Evolutionary conservation across 2,797 vertebrate species (phyloP).

Genomic region (Darevskia mixta): DNA sequence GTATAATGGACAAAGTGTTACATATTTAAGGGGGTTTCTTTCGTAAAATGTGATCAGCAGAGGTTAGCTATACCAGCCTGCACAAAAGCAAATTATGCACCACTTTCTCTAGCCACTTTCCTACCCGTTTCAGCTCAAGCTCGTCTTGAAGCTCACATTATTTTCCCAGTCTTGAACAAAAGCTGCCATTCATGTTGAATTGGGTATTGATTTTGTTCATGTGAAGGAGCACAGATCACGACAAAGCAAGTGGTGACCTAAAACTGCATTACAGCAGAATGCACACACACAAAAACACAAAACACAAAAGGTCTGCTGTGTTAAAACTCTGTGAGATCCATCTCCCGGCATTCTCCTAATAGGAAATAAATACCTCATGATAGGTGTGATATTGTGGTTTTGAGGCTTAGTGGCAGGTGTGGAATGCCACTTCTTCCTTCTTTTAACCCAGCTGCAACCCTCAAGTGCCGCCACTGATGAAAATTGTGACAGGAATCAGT

Average conservation of each 20-base stretch:
- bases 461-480: slow-evolving; percentile 17
- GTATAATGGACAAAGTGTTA: neutral
- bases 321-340: neutral
- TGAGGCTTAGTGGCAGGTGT: slow-evolving; percentile 4
- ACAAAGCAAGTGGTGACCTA: neutral
- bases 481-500: neutral
- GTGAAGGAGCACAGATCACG: neutral
- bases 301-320: slow-evolving; percentile 3
- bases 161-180: slow-evolving; percentile 20
- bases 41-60: neutral
- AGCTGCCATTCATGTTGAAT: slow-evolving; percentile 17
- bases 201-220: slow-evolving; percentile 30
- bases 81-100: neutral
- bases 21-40: neutral
- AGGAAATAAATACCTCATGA: slow-evolving; percentile 34
- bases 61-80: neutral
- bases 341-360: slow-evolving; percentile 14
- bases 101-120: neutral
- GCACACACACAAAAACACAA: neutral
- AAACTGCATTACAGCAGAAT: slow-evolving; percentile 17
- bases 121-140: neutral
- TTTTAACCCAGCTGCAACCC: slow-evolving; percentile 23
- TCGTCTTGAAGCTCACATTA: slow-evolving; percentile 6
- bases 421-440: slow-evolving; percentile 13
- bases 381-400: slow-evolving; percentile 23